phyloP scores from a whole-genome alignment of 2,113 vertebrate species.

The Catharus minimus region DNA sequence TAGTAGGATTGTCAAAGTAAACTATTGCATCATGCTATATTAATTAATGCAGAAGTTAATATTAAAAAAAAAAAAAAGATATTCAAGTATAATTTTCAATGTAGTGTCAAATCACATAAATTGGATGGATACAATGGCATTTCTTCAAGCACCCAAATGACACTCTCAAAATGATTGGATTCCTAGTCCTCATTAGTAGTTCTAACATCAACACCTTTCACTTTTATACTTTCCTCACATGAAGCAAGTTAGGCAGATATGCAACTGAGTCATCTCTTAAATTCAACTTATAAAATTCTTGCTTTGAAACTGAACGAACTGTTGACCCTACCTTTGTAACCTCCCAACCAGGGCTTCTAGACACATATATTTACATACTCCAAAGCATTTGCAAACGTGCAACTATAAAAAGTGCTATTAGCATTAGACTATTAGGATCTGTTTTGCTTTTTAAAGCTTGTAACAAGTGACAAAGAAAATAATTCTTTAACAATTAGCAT shows the following conservation, averaged over 20 bases:
- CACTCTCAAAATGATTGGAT: not conserved
- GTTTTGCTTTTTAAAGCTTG: not conserved
- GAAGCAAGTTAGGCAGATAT: not conserved
- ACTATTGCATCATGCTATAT: not conserved
- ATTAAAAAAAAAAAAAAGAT: not conserved
- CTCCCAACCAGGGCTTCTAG: not conserved
- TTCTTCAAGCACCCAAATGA: not conserved
- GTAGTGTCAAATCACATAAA: not conserved
- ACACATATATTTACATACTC: not conserved
- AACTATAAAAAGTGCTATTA: not conserved
- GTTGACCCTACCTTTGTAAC: not conserved
- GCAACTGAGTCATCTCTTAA: not conserved
- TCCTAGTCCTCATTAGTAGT: not conserved
- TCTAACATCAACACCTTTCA: not conserved
- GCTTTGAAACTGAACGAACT: not conserved
- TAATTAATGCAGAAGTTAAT: not conserved
- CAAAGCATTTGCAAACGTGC: not conserved
- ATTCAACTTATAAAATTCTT: not conserved
- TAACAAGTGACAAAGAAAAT: not conserved
- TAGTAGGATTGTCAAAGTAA: not conserved
- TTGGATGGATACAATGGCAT: not conserved
- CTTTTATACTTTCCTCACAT: not conserved
- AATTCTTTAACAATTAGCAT: not conserved
- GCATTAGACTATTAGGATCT: not conserved
- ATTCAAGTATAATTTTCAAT: not conserved